phyloP scores from a whole-genome alignment of 2,888 invertebrate species.

The Drosophila phalerata region DNA sequence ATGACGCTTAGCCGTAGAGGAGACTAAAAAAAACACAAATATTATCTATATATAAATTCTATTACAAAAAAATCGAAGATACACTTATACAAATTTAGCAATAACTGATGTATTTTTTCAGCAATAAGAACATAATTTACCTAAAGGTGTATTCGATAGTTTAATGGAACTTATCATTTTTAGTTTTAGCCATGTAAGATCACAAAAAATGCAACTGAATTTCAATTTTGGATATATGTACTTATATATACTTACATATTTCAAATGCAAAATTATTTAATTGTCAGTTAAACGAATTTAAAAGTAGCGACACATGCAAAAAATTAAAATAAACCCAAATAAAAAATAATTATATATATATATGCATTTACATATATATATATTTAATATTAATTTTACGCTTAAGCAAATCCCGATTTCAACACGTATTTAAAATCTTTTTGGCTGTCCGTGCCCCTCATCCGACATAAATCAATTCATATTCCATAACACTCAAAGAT shows the following conservation, averaged over 20 bases:
- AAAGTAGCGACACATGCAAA: constrained; percentile 69
- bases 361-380: constrained; percentile 2
- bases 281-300: constrained; percentile 79
- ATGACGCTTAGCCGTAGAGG: constrained; percentile 26
- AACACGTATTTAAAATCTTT: constrained; percentile 5
- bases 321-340: constrained; percentile 24
- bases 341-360: constrained; percentile 14
- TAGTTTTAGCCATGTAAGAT: constrained; percentile 47
- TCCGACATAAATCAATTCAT: background rate
- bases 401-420: constrained; percentile 29
- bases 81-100: constrained; percentile 30
- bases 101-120: constrained; percentile 41
- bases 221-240: constrained; percentile 56
- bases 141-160: constrained; percentile 7
- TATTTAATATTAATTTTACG: constrained; percentile 52
- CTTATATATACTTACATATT: constrained; percentile 34
- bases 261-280: constrained; percentile 43
- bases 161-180: constrained; percentile 41
- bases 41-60: constrained; percentile 29
- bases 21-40: constrained; percentile 21
- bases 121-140: constrained; percentile 7
- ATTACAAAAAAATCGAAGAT: constrained; percentile 12
- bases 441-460: constrained; percentile 5
- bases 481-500: constrained; percentile 28
- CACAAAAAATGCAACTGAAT: constrained; percentile 30